Conservation (phyloP, 1,140 invertebrate genomes). For the Drosophila fuyamai region DNA sequence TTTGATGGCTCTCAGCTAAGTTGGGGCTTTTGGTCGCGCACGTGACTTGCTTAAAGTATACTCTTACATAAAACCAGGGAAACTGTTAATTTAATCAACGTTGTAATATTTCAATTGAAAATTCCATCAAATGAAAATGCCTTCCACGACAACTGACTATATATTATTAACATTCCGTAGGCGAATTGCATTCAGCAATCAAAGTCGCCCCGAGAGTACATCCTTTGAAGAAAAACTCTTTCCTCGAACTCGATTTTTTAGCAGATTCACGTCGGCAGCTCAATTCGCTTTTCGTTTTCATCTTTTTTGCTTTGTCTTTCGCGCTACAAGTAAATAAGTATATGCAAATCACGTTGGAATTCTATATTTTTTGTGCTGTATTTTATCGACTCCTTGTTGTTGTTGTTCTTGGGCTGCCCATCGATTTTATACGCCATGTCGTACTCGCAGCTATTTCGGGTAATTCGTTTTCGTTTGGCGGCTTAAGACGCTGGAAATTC, state of each 20-base stretch:
- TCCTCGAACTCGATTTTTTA: conserved; percentile 13
- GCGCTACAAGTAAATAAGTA: conserved; percentile 68
- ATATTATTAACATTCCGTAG: background rate
- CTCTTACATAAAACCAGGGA: background rate
- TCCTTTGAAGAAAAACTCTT: background rate
- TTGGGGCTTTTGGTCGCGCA: conserved; percentile 16
- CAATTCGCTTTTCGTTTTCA: conserved; percentile 43
- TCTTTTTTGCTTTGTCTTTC: conserved; percentile 17
- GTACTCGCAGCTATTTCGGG: conserved; percentile 51
- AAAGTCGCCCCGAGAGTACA: conserved; percentile 15
- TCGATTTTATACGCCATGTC: conserved; percentile 70
- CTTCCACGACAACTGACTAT: background rate
- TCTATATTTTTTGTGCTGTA: conserved; percentile 36
- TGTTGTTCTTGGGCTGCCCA: conserved; percentile 28
- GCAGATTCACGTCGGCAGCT: conserved; percentile 47
- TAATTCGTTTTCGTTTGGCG: conserved; percentile 50
- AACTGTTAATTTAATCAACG: conserved; percentile 20
- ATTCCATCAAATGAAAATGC: conserved; percentile 8
- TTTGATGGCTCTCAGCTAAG: conserved; percentile 39
- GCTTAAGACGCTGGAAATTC: conserved; percentile 43
- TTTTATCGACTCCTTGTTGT: conserved; percentile 28
- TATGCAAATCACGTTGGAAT: conserved; percentile 78
- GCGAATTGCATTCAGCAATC: conserved; percentile 16
- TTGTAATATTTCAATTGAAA: conserved; percentile 4
- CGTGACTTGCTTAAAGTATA: conserved; percentile 43